Evolutionary conservation across 2,113 vertebrate species (phyloP).

Genomic region (Romanogobio albipinnatus): DNA sequence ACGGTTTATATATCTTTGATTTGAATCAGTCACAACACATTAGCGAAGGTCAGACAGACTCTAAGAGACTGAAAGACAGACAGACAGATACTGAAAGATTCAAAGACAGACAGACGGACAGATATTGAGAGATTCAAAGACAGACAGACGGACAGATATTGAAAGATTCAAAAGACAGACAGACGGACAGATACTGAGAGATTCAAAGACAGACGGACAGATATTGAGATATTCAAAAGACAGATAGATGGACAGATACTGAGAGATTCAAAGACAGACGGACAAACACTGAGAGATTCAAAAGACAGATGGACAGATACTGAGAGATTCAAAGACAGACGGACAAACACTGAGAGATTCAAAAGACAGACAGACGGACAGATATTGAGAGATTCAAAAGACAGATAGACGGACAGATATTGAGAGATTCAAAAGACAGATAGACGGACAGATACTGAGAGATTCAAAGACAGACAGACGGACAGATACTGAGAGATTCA

Average conservation of each 20-base stretch:
- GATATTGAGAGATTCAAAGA: too few relatives aligned
- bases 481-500: constrained; percentile 3
- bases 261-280: not conserved
- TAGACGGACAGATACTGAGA: not conserved
- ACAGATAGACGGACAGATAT: not conserved
- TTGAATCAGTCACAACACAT: not conserved
- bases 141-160: not conserved
- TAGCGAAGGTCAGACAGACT: not conserved
- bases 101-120: too few relatives aligned
- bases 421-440: not conserved
- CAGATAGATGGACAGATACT: not conserved
- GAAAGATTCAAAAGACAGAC: not conserved
- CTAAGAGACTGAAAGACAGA: too few relatives aligned
- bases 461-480: not conserved
- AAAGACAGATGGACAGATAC: not conserved
- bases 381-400: not conserved
- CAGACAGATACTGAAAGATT: too few relatives aligned
- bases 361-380: not conserved
- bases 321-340: not conserved
- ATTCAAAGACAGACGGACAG: not conserved
- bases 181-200: not conserved
- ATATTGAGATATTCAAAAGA: not conserved
- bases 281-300: not conserved
- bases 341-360: not conserved
- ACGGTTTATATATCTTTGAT: not conserved